Evolutionary conservation across 2,888 invertebrate genomes (phyloP), one percentile per base, ranked within the genome.

Genomic region (Opisthograptis luteolata): DNA sequence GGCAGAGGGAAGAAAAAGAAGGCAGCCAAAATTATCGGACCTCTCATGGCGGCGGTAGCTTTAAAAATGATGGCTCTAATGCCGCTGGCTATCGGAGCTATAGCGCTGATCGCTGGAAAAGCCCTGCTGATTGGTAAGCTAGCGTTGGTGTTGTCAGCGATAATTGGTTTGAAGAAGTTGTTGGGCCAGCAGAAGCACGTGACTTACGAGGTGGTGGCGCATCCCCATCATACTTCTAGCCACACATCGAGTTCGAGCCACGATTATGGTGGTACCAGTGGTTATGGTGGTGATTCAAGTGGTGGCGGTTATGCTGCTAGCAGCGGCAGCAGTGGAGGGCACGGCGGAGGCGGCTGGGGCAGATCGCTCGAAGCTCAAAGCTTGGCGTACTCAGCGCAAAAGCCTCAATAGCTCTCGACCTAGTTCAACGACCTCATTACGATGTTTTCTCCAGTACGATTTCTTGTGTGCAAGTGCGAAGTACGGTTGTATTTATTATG

Each of bases 151-250:
- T 91, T 96, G 35, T 96, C 96, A 0, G 95, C 95, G 40, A 94
- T 96, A 50, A 96, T 96, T 69, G 96, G 96, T 2, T 84, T 96
- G 79, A 96, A 96, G 92, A 96, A 96, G 79, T 87, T 96, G 39
- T 83, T 96, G 60, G 94, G 94, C 1, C 94, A 94, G 73, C 94
- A 95, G 84, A 96, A 96, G 76, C 96, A 96, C 73, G 96, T 96
- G 58, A 96, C 96, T 2, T 96, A 96, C 75, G 96, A 96, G 77
- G 96, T 96, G 22, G 96, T 96, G 0, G 94, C 96, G 0, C 96
- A 96, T 79, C 96, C 96, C 42, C 96, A 96, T 70, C 96, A 96
- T 79, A 92, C 93, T 53, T 91, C 93, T 60, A 92, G 94, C 54
- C 92, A 94, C 51, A 92, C 93, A 45, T 94, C 95, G 59, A 93